Evolutionary conservation across 2,888 invertebrate genomes (phyloP).

Genomic region (Diploptera punctata): DNA sequence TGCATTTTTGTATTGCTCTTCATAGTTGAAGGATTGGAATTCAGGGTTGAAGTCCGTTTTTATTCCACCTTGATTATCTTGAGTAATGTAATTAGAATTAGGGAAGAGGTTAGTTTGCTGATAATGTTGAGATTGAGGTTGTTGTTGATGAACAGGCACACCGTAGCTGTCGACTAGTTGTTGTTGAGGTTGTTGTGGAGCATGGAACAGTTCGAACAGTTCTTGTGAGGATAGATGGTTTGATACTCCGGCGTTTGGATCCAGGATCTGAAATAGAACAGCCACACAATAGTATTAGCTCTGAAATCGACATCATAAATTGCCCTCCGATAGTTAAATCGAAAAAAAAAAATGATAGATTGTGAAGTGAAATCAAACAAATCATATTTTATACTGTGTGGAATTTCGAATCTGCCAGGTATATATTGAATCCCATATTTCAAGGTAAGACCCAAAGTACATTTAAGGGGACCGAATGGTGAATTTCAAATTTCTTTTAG

Average conservation of each 20-base stretch:
- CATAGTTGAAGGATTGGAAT: constrained; percentile 58
- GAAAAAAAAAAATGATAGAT: no score
- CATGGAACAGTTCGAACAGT: constrained; percentile 33
- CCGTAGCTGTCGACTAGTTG: constrained; percentile 58
- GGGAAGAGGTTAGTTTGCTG: constrained; percentile 50
- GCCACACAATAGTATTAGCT: no score
- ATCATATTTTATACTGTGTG: no score
- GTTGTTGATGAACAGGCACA: constrained; percentile 56
- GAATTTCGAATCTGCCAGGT: no score
- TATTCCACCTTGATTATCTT: constrained; percentile 56
- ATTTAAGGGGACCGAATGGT: no score
- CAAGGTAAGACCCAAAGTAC: no score
- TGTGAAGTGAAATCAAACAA: no score
- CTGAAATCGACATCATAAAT: no score
- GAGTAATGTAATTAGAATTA: constrained; percentile 1
- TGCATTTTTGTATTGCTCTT: constrained; percentile 48
- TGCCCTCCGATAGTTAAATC: no score
- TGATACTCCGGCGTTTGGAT: no score
- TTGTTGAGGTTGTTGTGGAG: constrained; percentile 28
- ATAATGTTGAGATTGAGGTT: constrained; percentile 52
- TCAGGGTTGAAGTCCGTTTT: constrained; percentile 51
- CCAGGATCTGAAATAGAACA: constrained; percentile 28
- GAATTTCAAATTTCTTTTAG: no score
- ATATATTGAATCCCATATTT: no score
- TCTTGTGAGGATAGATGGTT: constrained; percentile 35